Base-by-base conservation (phyloP, 2,113 vertebrate genomes). In the Urocitellus parryii region DNA sequence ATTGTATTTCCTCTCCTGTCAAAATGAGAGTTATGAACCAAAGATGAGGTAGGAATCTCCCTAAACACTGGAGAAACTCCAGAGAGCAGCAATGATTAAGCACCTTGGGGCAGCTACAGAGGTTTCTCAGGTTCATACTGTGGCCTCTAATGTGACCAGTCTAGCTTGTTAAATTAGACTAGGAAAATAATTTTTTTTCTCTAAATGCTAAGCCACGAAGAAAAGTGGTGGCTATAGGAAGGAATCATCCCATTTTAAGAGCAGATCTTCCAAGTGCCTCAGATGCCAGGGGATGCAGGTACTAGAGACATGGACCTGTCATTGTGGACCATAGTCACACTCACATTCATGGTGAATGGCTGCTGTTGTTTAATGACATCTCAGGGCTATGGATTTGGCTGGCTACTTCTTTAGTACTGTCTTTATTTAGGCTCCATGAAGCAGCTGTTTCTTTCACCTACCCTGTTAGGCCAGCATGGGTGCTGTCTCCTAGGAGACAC, bases 401-500 rank as follows among this genome's bases (percentile, higher is more conserved):
- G 82, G 13, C 29, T 42, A 12, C 48, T 58, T 82, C 68, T 72
- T 83, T n/a, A 39, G 4, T 18, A 63, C 56, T 89, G 10, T 83
- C 24, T 91, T 91, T 67, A 70, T 61, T 92, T 76, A 87, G 76
- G n/a, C 6, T 73, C 45, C 58, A 53, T 0, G 9, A 94, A 93
- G 53, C 61, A 96, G 17, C 53, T 58, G 20, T 87, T 94, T 29
- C 10, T 91, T 4, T 95, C 29, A 18, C 24, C 63, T n/a, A 51
- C 13, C 8, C 48, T 72, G 37, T 68, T 83, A 96, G 77, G 53
- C 42, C 42, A 93, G n/a, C 39, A 18, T 93, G 63, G 70, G 37
- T 78, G 67, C 82, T 45, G 56, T 90, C 48, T 95, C 93, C 67
- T 90, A 91, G 93, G 80, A 95, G 84, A 96, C 83, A 39, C 37